These are phyloP conservation scores for Halcyon smyrnensis DNA, from an alignment of 2,797 vertebrate genomes.

Conservation along the genomic window DNA sequence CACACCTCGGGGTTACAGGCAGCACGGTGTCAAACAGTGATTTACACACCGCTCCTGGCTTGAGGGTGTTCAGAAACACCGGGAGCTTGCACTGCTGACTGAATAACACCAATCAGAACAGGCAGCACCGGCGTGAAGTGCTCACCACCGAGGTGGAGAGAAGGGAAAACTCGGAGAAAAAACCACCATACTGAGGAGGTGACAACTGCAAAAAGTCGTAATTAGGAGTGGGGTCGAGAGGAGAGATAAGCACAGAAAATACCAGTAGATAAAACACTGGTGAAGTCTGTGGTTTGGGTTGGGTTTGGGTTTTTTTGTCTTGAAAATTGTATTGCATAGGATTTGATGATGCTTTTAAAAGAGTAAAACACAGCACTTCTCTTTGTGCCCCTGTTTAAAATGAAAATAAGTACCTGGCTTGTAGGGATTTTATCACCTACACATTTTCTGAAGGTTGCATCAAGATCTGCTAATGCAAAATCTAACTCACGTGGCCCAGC, in stretches of 20 bases:
- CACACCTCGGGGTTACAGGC: neutral
- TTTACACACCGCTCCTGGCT: neutral
- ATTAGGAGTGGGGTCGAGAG: neutral
- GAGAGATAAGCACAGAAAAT: neutral
- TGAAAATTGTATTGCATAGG: neutral
- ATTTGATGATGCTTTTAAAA: neutral
- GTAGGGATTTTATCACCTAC: neutral
- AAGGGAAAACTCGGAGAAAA: fast-evolving
- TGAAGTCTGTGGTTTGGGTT: neutral
- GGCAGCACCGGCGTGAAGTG: neutral
- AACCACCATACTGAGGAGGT: fast-evolving
- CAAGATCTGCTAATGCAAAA: neutral
- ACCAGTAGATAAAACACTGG: neutral
- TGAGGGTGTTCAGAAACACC: fast-evolving
- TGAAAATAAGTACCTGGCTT: neutral
- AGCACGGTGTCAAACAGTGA: neutral
- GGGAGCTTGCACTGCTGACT: neutral
- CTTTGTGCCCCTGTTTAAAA: neutral
- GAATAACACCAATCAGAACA: neutral
- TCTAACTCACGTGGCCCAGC: neutral
- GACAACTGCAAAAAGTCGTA: neutral
- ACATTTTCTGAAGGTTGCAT: neutral
- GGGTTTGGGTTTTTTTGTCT: neutral
- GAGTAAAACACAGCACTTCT: neutral
- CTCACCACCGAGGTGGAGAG: neutral